phyloP scores from a whole-genome alignment of 2,113 vertebrate genomes.

The Daphoenositta chrysoptera region DNA sequence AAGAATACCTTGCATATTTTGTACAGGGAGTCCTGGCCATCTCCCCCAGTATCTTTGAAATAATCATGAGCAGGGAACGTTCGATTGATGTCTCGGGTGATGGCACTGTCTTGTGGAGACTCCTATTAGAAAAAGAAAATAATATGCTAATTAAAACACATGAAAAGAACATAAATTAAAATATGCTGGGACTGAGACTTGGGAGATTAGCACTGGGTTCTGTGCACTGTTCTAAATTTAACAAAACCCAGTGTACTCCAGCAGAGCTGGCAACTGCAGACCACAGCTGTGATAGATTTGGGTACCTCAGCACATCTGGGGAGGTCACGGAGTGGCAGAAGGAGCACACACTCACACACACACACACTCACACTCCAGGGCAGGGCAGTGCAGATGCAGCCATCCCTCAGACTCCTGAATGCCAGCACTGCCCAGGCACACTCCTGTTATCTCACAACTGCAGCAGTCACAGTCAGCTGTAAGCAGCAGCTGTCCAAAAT shows the following conservation, averaged over 20 bases:
- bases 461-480: neutral
- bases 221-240: neutral
- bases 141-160: neutral
- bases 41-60: constrained; percentile 98
- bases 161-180: neutral
- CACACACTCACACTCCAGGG: neutral
- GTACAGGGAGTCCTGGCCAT: constrained; percentile 97
- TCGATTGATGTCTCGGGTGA: constrained; percentile 97
- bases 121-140: constrained; percentile 72
- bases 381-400: neutral
- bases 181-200: neutral
- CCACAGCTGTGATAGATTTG: neutral
- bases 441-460: neutral
- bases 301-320: constrained; percentile 7
- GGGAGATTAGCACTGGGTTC: neutral
- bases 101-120: constrained; percentile 97
- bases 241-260: neutral
- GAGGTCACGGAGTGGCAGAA: neutral
- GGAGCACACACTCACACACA: neutral
- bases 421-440: neutral
- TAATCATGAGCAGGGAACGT: constrained; percentile 99
- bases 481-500: neutral
- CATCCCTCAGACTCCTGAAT: neutral
- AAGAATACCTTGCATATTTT: constrained; percentile 97
- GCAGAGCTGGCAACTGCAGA: constrained; percentile 8